Percentiles rank a stretch among this genome's conserved stretches.
These are phyloP conservation scores for Philopotamus ludificatus DNA, from an alignment of 1,140 invertebrate genomes.

Conservation along the genomic window DNA sequence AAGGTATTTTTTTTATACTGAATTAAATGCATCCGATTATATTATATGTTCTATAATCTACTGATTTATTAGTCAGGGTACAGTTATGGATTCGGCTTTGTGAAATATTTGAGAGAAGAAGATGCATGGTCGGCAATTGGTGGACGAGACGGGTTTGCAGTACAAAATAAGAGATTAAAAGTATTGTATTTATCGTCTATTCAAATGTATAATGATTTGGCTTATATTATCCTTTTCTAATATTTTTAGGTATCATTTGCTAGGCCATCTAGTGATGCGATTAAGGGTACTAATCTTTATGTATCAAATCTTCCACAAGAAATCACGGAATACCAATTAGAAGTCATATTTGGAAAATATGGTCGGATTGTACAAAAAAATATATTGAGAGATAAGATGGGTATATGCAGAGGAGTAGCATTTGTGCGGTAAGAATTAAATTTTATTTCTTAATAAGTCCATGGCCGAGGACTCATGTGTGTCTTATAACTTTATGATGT, in stretches of 20 bases:
- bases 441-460: too few relatives aligned
- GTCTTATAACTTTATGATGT: too few relatives aligned
- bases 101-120: constrained; percentile 83
- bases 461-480: too few relatives aligned
- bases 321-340: constrained; percentile 77
- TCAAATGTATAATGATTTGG: too few relatives aligned
- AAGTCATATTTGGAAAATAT: constrained; percentile 81
- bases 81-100: constrained; percentile 95
- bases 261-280: constrained; percentile 84
- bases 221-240: background rate
- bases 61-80: constrained; percentile 76
- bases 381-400: constrained; percentile 82
- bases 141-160: constrained; percentile 82
- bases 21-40: background rate
- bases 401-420: constrained; percentile 81
- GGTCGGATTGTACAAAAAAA: constrained; percentile 89
- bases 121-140: constrained; percentile 85
- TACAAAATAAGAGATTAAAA: constrained; percentile 84
- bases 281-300: constrained; percentile 94
- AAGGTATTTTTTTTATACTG: constrained; percentile 58
- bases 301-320: constrained; percentile 88
- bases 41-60: background rate
- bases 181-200: too few relatives aligned
- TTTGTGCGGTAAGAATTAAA: constrained; percentile 92
- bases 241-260: constrained; percentile 81